These are phyloP conservation scores for Drosophila punjabiensis DNA, from an alignment of 1,140 invertebrate genomes.

Conservation along the genomic window DNA sequence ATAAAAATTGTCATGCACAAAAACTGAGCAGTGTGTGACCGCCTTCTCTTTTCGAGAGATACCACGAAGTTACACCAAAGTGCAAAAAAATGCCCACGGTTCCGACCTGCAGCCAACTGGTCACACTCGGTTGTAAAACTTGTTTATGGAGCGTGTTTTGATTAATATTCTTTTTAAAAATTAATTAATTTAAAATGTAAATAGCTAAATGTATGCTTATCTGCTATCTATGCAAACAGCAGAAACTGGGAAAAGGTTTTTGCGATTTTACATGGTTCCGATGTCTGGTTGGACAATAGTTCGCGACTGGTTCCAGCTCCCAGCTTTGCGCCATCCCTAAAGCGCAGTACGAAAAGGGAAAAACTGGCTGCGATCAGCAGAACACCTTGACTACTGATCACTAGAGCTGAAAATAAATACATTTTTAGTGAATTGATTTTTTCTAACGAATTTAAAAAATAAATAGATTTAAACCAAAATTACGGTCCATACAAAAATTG, in stretches of 20 bases:
- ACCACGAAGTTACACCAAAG: not conserved
- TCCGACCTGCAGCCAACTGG: not conserved
- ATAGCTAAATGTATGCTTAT: not conserved
- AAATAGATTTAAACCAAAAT: too few relatives aligned
- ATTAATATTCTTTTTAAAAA: not conserved
- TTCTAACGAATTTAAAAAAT: too few relatives aligned
- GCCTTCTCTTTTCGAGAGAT: not conserved
- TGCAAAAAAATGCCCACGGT: not conserved
- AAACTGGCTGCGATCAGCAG: too few relatives aligned
- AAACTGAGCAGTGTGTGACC: constrained; percentile 10
- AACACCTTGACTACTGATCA: too few relatives aligned
- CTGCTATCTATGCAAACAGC: not conserved
- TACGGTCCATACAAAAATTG: too few relatives aligned
- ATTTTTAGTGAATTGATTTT: too few relatives aligned
- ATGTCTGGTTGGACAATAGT: not conserved
- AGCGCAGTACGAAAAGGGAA: too few relatives aligned
- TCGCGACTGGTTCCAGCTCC: not conserved
- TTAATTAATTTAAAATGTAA: too few relatives aligned
- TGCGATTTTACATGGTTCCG: not conserved
- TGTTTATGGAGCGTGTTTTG: not conserved
- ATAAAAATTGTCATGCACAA: constrained; percentile 44
- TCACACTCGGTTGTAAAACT: not conserved
- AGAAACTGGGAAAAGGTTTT: not conserved
- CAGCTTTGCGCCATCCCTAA: not conserved
- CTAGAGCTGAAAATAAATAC: too few relatives aligned